Conservation (phyloP, 2,888 invertebrate species). For the Meteorus colon region DNA sequence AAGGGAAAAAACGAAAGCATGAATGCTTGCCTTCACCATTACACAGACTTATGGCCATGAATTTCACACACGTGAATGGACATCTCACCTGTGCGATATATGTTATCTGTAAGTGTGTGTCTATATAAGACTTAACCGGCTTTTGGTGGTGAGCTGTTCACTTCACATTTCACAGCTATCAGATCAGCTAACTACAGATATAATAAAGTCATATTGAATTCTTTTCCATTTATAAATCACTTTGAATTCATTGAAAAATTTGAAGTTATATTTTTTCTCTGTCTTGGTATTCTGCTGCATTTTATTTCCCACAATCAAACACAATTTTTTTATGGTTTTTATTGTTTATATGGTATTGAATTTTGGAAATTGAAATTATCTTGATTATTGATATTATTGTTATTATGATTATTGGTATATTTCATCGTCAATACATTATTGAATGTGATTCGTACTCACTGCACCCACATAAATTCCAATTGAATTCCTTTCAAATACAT, state of each 20-base stretch:
- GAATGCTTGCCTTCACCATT: conserved; percentile 43
- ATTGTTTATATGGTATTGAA: no score
- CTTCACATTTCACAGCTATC: conserved; percentile 22
- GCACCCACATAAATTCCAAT: conserved; percentile 3
- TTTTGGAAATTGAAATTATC: no score
- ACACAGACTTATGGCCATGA: conserved; percentile 23
- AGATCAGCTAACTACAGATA: background rate
- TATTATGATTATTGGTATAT: no score
- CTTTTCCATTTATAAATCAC: background rate
- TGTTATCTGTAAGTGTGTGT: conserved; percentile 20
- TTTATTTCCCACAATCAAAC: no score
- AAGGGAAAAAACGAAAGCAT: conserved; percentile 21
- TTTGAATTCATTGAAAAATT: no score
- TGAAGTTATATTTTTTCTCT: no score
- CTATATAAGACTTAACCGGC: conserved; percentile 9
- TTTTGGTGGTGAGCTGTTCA: conserved; percentile 21
- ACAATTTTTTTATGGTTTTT: no score
- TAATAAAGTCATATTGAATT: background rate
- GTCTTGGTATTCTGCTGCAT: no score
- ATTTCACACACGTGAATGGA: background rate
- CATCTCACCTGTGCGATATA: conserved; percentile 24
- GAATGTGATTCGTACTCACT: background rate
- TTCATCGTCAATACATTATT: background rate
- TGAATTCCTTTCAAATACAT: background rate
- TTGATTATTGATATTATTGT: no score